Base-by-base conservation (phyloP, 2,888 invertebrate species). In the Kuschelorhynchus macadamiae region DNA sequence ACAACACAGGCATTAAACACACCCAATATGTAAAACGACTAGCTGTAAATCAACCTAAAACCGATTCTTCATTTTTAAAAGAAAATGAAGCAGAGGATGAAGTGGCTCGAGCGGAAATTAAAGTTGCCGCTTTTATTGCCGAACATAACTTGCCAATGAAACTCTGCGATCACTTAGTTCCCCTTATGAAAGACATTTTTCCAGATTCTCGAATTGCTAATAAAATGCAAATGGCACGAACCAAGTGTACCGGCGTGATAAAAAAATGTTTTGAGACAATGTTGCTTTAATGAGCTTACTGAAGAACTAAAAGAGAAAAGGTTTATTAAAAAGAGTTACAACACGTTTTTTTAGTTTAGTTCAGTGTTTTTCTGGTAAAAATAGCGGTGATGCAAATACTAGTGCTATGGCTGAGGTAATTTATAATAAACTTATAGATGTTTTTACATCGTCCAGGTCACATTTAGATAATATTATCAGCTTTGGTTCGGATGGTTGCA, bases 1-100 rank as follows among this genome's bases (percentile, higher is more conserved):
- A 18, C 3, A 64, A 52, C 33, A 68, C 57, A 18, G 46, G 63
- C 39, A 42, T 33, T 17, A 63, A 57, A 36, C 68, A 68, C 30
- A 9, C 21, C 4, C 33, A 42, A 56, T 44, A 47, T 1, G 47
- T 59, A 30, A 50, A 44, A 36, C 36, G 20, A 47, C 25, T 59
- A 53, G 47, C 47, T 25, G 12, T 20, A 59, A 69, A 66, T 41
- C 52, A 44, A 52, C 47, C 41, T 7, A 61, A 61, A 17, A 50
- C 25, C 17, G 8, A 21, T 39, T 12, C 36, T 14, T 25, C 46
- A 11, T 64, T 68, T 32, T 61, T 17, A 12, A 46, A 44, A n/a
- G 49, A 36, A 41, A 57, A 16, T 20, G 36, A 33, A 59, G 14
- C 18, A 32, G 46, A 59, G 9, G 41, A 59, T 16, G 30, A 65